Percentiles rank a stretch among this genome's conserved stretches.
phyloP scores from a whole-genome alignment of 2,888 invertebrate genomes.

The Bruchidius siliquastri region DNA sequence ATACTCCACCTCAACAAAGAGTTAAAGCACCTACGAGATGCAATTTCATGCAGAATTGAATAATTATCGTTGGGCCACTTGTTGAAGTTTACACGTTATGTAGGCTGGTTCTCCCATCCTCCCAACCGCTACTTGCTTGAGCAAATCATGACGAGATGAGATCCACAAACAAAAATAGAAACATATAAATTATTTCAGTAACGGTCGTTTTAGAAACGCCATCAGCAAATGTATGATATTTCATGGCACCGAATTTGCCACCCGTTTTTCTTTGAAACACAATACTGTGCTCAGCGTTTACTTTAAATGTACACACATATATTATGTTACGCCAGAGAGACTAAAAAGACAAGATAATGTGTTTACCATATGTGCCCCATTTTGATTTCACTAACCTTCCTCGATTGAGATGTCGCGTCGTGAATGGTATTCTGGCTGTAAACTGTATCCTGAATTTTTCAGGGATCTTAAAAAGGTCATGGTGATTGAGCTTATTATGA shows the following conservation, averaged over 20 bases:
- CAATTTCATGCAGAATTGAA: too few relatives aligned
- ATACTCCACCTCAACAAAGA: too few relatives aligned
- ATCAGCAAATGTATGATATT: background rate
- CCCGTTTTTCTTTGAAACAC: background rate
- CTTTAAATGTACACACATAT: background rate
- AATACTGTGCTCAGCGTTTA: background rate
- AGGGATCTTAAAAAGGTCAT: background rate
- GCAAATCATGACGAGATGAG: too few relatives aligned
- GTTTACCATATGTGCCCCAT: background rate
- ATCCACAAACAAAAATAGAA: background rate
- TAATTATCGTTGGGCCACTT: too few relatives aligned
- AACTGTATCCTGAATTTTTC: background rate
- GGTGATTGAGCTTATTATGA: background rate
- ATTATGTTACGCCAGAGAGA: background rate
- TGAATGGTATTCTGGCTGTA: background rate
- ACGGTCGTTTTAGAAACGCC: background rate
- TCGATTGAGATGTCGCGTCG: background rate
- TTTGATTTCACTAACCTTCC: background rate
- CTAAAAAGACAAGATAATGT: background rate
- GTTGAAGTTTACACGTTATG: too few relatives aligned
- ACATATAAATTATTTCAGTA: background rate
- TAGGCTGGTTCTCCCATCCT: too few relatives aligned
- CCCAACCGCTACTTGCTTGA: too few relatives aligned
- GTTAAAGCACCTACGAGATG: too few relatives aligned
- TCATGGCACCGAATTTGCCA: background rate